phyloP scores from a whole-genome alignment of 2,113 vertebrate species.

The Dicrurus megarhynchus region DNA sequence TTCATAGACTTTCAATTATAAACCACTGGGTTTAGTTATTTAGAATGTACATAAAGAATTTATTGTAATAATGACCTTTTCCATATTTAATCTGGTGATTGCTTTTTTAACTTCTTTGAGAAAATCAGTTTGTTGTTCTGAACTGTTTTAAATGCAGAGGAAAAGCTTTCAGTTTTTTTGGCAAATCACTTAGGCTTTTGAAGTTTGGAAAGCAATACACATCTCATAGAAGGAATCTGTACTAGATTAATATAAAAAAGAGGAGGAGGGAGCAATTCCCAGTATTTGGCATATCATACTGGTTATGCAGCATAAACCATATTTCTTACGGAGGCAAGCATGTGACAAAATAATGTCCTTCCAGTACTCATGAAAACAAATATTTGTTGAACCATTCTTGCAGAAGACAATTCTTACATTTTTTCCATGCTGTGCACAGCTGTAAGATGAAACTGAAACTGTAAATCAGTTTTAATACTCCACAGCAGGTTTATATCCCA shows the following conservation, averaged over 20 bases:
- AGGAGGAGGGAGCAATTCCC: background rate
- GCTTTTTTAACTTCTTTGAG: background rate
- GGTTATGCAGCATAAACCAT: background rate
- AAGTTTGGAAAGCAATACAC: background rate
- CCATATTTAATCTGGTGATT: background rate
- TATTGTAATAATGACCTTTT: background rate
- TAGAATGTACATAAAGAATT: background rate
- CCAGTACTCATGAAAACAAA: background rate
- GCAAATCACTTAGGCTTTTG: background rate
- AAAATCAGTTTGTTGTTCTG: background rate
- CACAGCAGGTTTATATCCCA: conserved; percentile 12
- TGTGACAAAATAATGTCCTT: conserved; percentile 6
- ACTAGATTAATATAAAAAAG: background rate
- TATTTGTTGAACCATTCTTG: conserved; percentile 21
- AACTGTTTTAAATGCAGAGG: background rate
- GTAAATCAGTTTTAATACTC: conserved; percentile 36
- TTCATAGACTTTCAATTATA: background rate
- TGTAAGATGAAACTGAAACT: background rate
- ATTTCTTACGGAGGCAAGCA: background rate
- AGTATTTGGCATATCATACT: background rate
- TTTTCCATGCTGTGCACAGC: background rate
- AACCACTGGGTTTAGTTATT: background rate
- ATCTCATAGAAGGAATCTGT: background rate
- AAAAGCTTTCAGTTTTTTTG: background rate
- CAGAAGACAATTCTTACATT: background rate